Evolutionary conservation across 2,888 invertebrate species (phyloP).

Genomic region (Hydraecia micacea): DNA sequence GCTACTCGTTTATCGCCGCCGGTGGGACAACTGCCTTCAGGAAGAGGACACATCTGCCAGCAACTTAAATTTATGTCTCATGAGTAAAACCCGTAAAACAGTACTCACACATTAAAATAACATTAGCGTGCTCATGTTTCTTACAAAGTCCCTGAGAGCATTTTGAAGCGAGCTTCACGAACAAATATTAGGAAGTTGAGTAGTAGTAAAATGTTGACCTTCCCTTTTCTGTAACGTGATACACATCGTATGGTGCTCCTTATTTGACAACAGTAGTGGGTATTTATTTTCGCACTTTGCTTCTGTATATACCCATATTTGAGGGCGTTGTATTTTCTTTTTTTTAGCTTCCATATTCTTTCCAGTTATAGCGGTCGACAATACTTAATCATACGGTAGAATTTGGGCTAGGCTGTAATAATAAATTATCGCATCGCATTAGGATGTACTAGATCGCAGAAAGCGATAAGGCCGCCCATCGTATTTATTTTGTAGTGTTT

Average conservation of each 20-base stretch:
- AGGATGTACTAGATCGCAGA: too few species aligned
- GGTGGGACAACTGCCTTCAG: neutral
- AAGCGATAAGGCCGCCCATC: too few species aligned
- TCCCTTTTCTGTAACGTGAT: constrained; percentile 43
- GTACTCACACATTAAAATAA: constrained; percentile 68
- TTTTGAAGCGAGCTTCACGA: constrained; percentile 53
- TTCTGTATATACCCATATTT: neutral
- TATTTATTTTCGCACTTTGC: constrained; percentile 38
- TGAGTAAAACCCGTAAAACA: constrained; percentile 43
- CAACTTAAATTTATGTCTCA: constrained; percentile 41
- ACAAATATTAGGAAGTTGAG: constrained; percentile 59
- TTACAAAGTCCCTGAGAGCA: constrained; percentile 59
- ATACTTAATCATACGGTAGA: neutral
- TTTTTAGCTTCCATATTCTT: neutral
- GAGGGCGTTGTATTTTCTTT: neutral
- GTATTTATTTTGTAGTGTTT: too few species aligned
- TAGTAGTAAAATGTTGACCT: constrained; percentile 41
- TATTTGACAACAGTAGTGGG: constrained; percentile 29
- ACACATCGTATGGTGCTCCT: constrained; percentile 7
- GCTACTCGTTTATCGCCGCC: too few species aligned
- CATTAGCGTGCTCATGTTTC: constrained; percentile 66
- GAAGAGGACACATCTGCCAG: constrained; percentile 1
- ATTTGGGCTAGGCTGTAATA: neutral
- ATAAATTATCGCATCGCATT: too few species aligned
- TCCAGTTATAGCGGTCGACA: neutral